phyloP scores from a whole-genome alignment of 2,888 invertebrate species.

The Platerodrilus igneus region DNA sequence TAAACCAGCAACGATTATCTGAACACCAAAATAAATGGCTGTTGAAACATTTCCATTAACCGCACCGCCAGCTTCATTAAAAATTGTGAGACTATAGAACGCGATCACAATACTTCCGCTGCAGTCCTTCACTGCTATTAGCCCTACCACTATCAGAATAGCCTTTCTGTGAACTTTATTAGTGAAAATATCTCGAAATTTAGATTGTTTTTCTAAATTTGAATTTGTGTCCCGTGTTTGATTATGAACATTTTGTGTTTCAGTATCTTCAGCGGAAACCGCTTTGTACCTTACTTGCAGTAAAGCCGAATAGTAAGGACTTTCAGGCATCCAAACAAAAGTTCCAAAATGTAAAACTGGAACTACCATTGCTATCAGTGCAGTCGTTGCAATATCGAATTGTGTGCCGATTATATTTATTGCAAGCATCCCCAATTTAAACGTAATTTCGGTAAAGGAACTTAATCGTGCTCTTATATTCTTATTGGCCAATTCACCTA shows the following conservation, averaged over 20 bases:
- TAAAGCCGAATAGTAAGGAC: slow-evolving; percentile 50
- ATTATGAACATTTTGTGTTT: slow-evolving; percentile 46
- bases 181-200: slow-evolving; percentile 52
- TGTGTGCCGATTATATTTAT: slow-evolving; percentile 59
- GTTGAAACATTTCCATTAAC: slow-evolving; percentile 52
- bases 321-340: slow-evolving; percentile 62
- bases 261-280: no score
- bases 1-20: slow-evolving; percentile 53
- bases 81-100: slow-evolving; percentile 58
- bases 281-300: no score
- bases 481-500: slow-evolving; percentile 57
- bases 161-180: slow-evolving; percentile 57
- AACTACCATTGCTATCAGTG: slow-evolving; percentile 54
- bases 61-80: slow-evolving; percentile 45
- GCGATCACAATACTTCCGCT: slow-evolving; percentile 58
- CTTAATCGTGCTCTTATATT: slow-evolving; percentile 58
- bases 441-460: slow-evolving; percentile 55
- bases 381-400: slow-evolving; percentile 51
- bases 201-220: slow-evolving; percentile 39
- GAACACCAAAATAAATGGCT: slow-evolving; percentile 54
- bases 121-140: slow-evolving; percentile 57
- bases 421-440: slow-evolving; percentile 56
- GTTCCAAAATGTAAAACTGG: slow-evolving; percentile 54
- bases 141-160: slow-evolving; percentile 54
- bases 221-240: slow-evolving; percentile 46